phyloP scores from a whole-genome alignment of 2,797 vertebrate genomes.

The Sparidentex hasta region DNA sequence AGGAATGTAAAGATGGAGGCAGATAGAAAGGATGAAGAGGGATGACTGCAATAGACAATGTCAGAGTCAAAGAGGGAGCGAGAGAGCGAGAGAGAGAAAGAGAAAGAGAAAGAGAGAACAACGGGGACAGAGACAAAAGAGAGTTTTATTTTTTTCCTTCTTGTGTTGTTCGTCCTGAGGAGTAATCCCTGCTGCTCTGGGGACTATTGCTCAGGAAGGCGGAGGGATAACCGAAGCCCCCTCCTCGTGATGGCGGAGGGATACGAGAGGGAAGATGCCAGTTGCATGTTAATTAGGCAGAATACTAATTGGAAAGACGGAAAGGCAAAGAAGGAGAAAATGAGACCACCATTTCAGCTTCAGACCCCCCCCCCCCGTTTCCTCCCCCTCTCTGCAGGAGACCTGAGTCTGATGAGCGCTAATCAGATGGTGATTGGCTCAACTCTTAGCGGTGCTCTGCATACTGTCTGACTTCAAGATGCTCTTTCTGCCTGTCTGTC shows the following conservation, averaged over 20 bases:
- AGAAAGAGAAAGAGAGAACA: not conserved
- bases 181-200: slow-evolving; percentile 43
- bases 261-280: slow-evolving; percentile 72
- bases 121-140: slow-evolving; percentile 3
- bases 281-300: slow-evolving; percentile 82
- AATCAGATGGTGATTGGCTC: slow-evolving; percentile 62
- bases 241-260: slow-evolving; percentile 62
- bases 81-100: slow-evolving; percentile 18
- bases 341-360: slow-evolving; percentile 34
- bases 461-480: slow-evolving; percentile 35
- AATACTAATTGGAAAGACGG: slow-evolving; percentile 78
- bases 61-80: slow-evolving; percentile 10
- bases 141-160: not conserved
- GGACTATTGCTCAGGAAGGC: slow-evolving; percentile 76
- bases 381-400: slow-evolving; percentile 55
- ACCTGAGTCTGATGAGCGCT: slow-evolving; percentile 64
- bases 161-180: slow-evolving; percentile 13
- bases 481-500: slow-evolving; percentile 22
- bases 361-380: not conserved
- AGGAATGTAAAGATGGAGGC: slow-evolving; percentile 38
- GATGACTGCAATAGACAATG: slow-evolving; percentile 4
- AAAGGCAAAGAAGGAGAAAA: slow-evolving; percentile 44
- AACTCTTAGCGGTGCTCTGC: slow-evolving; percentile 31
- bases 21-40: not conserved
- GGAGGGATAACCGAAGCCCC: slow-evolving; percentile 63